These are phyloP conservation scores for Drosophila quadrilineata DNA, from an alignment of 1,140 invertebrate species.

Conservation along the genomic window DNA sequence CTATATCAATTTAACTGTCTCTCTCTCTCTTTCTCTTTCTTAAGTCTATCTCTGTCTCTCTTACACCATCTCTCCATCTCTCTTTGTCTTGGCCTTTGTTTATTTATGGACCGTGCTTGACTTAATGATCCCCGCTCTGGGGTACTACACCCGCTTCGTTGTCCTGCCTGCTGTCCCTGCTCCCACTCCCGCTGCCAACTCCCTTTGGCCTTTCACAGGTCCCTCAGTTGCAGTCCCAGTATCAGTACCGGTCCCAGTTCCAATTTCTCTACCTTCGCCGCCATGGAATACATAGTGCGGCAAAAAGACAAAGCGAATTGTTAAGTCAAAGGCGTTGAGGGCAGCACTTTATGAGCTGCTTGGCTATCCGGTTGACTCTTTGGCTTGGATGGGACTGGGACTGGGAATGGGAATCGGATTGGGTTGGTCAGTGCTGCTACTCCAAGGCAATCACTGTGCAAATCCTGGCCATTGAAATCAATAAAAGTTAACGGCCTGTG, in stretches of 20 bases:
- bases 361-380: conserved; percentile 17
- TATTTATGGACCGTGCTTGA: conserved; percentile 72
- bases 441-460: conserved; percentile 66
- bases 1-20: not conserved
- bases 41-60: conserved; percentile 16
- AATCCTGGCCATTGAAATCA: conserved; percentile 78
- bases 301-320: conserved; percentile 68
- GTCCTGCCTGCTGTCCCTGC: not conserved
- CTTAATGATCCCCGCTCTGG: conserved; percentile 60
- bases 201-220: too few relatives aligned
- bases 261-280: too few relatives aligned
- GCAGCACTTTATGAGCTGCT: conserved; percentile 71
- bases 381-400: conserved; percentile 12
- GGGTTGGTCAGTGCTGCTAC: conserved; percentile 36
- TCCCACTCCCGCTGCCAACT: too few relatives aligned
- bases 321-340: conserved; percentile 77
- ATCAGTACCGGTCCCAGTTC: too few relatives aligned
- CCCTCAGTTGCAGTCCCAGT: too few relatives aligned
- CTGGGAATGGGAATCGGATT: too few relatives aligned
- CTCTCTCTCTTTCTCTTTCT: too few relatives aligned
- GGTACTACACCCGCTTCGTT: not conserved
- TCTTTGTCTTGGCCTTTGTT: too few relatives aligned
- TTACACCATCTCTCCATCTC: too few relatives aligned
- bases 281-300: conserved; percentile 30
- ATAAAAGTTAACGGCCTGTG: conserved; percentile 77